Conservation (phyloP, 2,113 vertebrate genomes). For the Rattus rattus region DNA sequence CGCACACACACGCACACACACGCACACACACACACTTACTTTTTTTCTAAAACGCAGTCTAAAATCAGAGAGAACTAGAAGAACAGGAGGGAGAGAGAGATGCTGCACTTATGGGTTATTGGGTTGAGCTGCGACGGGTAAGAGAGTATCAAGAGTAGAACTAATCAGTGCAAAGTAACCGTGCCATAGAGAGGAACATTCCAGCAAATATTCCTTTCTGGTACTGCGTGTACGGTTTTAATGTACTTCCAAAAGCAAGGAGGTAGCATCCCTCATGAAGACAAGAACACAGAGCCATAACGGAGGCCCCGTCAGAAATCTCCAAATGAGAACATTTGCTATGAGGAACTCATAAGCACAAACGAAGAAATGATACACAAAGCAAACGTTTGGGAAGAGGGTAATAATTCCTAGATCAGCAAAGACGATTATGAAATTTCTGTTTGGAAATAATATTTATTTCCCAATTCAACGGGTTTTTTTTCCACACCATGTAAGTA, state of each 20-base stretch:
- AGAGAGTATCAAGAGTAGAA: background rate
- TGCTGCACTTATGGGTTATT: background rate
- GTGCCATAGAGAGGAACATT: background rate
- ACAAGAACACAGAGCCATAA: constrained; percentile 22
- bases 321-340: constrained; percentile 60
- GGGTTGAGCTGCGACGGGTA: background rate
- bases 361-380: constrained; percentile 58
- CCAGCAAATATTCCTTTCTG: constrained; percentile 31
- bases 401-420: constrained; percentile 66
- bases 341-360: constrained; percentile 15
- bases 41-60: background rate
- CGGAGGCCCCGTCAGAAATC: constrained; percentile 16
- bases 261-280: constrained; percentile 34
- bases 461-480: constrained; percentile 62
- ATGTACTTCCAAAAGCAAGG: constrained; percentile 25
- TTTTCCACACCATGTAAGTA: constrained; percentile 31
- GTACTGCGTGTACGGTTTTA: background rate
- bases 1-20: background rate
- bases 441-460: constrained; percentile 70
- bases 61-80: background rate
- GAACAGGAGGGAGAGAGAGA: background rate
- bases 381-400: constrained; percentile 60
- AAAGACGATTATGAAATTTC: constrained; percentile 63
- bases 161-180: background rate
- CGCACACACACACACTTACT: background rate